Base-by-base conservation (phyloP, 1,140 invertebrate species). In the Nebria ingens region DNA sequence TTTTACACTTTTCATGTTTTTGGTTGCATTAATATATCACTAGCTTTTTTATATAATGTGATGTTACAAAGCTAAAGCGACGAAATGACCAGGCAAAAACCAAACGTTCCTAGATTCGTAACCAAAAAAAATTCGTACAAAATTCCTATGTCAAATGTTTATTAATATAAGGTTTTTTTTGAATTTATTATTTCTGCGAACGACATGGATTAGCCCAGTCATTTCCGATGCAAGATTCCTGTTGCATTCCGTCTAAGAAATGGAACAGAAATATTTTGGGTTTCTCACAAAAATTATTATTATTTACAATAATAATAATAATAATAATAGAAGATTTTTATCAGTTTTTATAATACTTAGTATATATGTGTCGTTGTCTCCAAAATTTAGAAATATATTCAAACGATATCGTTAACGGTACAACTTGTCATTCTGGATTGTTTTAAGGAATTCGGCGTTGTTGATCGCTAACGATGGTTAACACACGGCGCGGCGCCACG, bases 331-430 rank as follows among this genome's bases (percentile, higher is more conserved):
- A 17, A n/a, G n/a, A n/a, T n/a, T n/a, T n/a, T n/a, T n/a, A n/a
- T n/a, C n/a, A n/a, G 9, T 45, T 45, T 12, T 12, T 45, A 45
- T 51, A 21, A 23, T 51, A 29, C 22, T n/a, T 4, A 53, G 52
- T 23, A 60, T 67, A 63, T 66, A 65, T 62, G 67, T 69, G 67
- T 69, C 67, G 67, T 69, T 69, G 67, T 69, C 64, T 68, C 66
- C 59, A 64, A 60, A 64, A 61, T 64, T 64, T 64, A 62, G 56
- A 62, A 60, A 57, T 59, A 58, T 40, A 58, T 45, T 17, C 56
- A 56, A 55, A 61, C 56, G 58, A 56, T 61, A 63, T 57, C 40
- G 60, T 59, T 55, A 59, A 45, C 6, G 51, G 56, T 42, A 45
- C 40, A 9, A 6, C 34, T n/a, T 59, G 53, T 20, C 55, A 42